These are phyloP conservation scores for Plectrocnemia conspersa DNA, from an alignment of 1,140 invertebrate species.

Conservation along the genomic window DNA sequence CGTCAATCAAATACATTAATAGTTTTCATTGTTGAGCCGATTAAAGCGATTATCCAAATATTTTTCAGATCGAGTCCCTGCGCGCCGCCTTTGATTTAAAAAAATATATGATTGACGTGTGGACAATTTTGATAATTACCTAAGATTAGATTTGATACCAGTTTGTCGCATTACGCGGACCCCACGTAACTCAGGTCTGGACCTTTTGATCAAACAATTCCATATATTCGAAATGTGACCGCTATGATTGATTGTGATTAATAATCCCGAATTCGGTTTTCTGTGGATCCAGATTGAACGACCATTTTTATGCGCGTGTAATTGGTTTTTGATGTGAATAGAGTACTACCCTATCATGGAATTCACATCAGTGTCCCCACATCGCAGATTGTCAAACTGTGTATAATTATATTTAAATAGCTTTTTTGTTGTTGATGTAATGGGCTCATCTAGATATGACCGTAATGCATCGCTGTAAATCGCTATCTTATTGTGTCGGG, in stretches of 20 bases:
- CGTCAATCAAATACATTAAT: no score
- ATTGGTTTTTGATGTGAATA: slow-evolving; percentile 15
- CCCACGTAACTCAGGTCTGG: not conserved
- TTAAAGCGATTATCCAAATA: no score
- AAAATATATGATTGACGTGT: slow-evolving; percentile 33
- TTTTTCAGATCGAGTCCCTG: no score
- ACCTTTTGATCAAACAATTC: slow-evolving; percentile 2
- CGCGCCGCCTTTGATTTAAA: no score
- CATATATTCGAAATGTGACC: slow-evolving; percentile 7
- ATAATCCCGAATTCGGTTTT: slow-evolving; percentile 12
- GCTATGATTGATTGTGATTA: slow-evolving; percentile 21
- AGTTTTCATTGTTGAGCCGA: no score
- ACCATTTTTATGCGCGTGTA: slow-evolving; percentile 12
- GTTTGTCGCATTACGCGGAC: not conserved
- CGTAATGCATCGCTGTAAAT: slow-evolving; percentile 16
- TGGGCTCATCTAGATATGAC: no score
- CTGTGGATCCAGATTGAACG: slow-evolving; percentile 1
- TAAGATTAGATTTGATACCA: slow-evolving; percentile 14
- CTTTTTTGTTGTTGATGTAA: slow-evolving; percentile 7
- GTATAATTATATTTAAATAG: not conserved
- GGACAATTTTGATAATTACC: slow-evolving; percentile 34
- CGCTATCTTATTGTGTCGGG: slow-evolving; percentile 11
- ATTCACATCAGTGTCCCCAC: not conserved
- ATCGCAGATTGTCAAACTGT: not conserved
- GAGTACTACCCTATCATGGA: not conserved